A percentile compares a stretch with the other conserved stretches of the same genome.
Conservation (phyloP, 2,888 invertebrate species). For the Idaea biselata region DNA sequence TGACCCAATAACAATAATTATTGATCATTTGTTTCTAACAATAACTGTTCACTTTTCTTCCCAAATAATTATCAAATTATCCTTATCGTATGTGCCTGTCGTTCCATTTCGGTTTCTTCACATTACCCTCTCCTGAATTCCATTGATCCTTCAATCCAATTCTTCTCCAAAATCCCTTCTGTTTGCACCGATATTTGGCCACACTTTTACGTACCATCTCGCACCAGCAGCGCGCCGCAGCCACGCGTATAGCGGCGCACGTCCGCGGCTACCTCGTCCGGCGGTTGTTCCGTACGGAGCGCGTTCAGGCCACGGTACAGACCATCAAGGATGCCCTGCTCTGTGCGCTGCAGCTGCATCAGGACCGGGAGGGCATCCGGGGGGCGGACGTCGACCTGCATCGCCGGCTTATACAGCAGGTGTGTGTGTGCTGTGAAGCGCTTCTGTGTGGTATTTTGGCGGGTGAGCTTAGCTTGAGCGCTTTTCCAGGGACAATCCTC, state of each 20-base stretch:
- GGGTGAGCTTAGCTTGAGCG: constrained; percentile 41
- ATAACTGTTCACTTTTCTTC: background rate
- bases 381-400: constrained; percentile 86
- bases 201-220: constrained; percentile 55
- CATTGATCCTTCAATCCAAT: background rate
- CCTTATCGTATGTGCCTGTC: background rate
- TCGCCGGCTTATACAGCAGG: constrained; percentile 87
- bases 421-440: constrained; percentile 34
- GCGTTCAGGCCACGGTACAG: constrained; percentile 88
- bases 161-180: background rate
- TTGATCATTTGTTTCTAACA: background rate
- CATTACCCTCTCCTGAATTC: background rate
- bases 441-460: background rate
- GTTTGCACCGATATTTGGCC: constrained; percentile 9
- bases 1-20: background rate
- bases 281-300: constrained; percentile 89
- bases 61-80: background rate
- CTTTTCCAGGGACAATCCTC: constrained; percentile 11
- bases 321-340: constrained; percentile 89
- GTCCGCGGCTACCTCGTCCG: constrained; percentile 90
- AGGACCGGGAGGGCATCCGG: constrained; percentile 80
- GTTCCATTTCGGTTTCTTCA: background rate
- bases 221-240: constrained; percentile 74
- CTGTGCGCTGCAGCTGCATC: constrained; percentile 88
- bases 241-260: constrained; percentile 83